Evolutionary conservation across 2,797 vertebrate genomes (phyloP).

Genomic region (Cryptoblepharus egeriae): DNA sequence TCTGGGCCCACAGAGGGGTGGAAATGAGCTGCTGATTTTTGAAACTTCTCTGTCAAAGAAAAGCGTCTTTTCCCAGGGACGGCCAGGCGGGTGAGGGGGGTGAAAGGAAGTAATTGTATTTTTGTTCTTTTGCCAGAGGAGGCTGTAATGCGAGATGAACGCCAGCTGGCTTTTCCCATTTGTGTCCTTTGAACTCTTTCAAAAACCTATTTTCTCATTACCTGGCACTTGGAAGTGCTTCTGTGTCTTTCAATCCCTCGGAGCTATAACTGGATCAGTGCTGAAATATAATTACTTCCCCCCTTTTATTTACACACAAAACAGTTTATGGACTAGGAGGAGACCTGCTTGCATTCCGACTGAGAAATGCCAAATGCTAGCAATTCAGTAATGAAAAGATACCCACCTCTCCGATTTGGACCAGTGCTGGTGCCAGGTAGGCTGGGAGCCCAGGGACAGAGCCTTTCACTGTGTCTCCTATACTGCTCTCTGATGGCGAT

Average conservation of each 20-base stretch:
- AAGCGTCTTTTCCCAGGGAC: background rate
- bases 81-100: too few species aligned
- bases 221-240: background rate
- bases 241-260: slow-evolving; percentile 12
- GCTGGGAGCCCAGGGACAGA: too few species aligned
- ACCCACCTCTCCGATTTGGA: too few species aligned
- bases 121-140: background rate
- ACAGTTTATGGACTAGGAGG: background rate
- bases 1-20: background rate
- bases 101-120: background rate
- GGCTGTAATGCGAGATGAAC: background rate
- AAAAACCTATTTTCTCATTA: background rate
- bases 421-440: too few species aligned
- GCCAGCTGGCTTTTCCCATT: background rate
- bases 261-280: background rate
- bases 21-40: background rate
- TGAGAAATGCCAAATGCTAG: too few species aligned
- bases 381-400: too few species aligned
- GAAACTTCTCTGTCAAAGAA: too few species aligned
- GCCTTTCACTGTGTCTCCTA: too few species aligned
- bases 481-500: too few species aligned
- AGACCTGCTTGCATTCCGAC: background rate
- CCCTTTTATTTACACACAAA: too few species aligned
- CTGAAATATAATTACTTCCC: too few species aligned
- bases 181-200: background rate